A percentile compares a stretch with the other conserved stretches of the same genome.
Evolutionary conservation across 1,140 invertebrate species (phyloP).

Genomic region (Drosophila suzukii): DNA sequence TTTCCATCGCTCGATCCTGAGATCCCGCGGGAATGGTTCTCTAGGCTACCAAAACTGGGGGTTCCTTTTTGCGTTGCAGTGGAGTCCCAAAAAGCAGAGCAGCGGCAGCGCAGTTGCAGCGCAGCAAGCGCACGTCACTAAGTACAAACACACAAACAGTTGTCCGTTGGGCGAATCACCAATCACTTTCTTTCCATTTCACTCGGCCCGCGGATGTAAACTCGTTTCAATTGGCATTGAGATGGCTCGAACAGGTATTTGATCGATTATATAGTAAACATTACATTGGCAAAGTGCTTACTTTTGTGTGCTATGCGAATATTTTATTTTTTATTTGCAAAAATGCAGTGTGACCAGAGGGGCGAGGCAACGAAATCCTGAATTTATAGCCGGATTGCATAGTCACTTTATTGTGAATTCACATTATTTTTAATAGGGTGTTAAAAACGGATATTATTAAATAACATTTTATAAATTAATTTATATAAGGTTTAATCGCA

Average conservation of each 20-base stretch:
- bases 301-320: conserved; percentile 47
- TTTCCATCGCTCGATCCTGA: conserved; percentile 84
- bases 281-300: conserved; percentile 22
- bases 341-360: conserved; percentile 19
- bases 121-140: conserved; percentile 61
- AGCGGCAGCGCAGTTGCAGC: conserved; percentile 53
- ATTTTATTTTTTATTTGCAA: conserved; percentile 43
- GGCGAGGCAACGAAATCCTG: background rate
- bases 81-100: conserved; percentile 27
- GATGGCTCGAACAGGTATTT: conserved; percentile 15
- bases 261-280: conserved; percentile 18
- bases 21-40: conserved; percentile 5
- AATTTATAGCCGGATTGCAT: background rate
- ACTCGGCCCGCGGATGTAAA: conserved; percentile 5
- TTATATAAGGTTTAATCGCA: too few relatives aligned
- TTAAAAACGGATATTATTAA: too few relatives aligned
- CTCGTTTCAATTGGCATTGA: conserved; percentile 1
- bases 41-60: conserved; percentile 10
- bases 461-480: too few relatives aligned
- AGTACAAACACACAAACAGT: conserved; percentile 51
- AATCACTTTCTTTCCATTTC: conserved; percentile 56
- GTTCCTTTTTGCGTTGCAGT: conserved; percentile 61
- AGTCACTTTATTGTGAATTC: too few relatives aligned
- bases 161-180: conserved; percentile 26
- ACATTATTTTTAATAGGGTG: too few relatives aligned